Conservation (phyloP, 1,140 invertebrate genomes). For the Drosophila takahashii region DNA sequence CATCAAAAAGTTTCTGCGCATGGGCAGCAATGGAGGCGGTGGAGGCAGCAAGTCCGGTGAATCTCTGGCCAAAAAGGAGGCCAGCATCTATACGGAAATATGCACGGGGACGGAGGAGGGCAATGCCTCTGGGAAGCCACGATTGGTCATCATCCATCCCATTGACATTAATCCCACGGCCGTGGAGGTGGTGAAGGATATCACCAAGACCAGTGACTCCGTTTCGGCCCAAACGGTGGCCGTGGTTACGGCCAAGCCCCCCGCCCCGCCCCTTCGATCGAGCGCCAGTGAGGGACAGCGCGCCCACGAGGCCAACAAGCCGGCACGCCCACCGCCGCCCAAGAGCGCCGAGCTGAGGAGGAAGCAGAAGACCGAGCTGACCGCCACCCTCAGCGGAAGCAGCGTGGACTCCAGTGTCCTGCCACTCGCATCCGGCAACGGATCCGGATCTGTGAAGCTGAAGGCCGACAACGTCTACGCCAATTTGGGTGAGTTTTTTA, state of each 20-base stretch:
- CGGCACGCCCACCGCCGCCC: slow-evolving; percentile 89
- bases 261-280: slow-evolving; percentile 85
- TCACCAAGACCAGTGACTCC: slow-evolving; percentile 82
- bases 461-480: slow-evolving; percentile 90
- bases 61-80: slow-evolving; percentile 69
- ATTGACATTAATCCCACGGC: slow-evolving; percentile 92
- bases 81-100: slow-evolving; percentile 79
- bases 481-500: slow-evolving; percentile 87
- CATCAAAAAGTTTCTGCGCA: slow-evolving; percentile 92
- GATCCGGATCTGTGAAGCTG: slow-evolving; percentile 77
- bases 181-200: slow-evolving; percentile 90
- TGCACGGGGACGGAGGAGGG: slow-evolving; percentile 71
- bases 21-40: slow-evolving; percentile 85
- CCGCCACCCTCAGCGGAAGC: slow-evolving; percentile 62
- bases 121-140: slow-evolving; percentile 86
- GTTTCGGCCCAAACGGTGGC: slow-evolving; percentile 80
- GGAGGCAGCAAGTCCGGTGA: slow-evolving; percentile 68
- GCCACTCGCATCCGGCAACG: slow-evolving; percentile 23
- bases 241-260: slow-evolving; percentile 85
- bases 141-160: slow-evolving; percentile 94
- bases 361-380: slow-evolving; percentile 86
- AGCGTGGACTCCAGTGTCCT: slow-evolving; percentile 55
- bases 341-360: slow-evolving; percentile 88
- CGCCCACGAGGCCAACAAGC: slow-evolving; percentile 87
- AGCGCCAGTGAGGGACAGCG: slow-evolving; percentile 80